These are phyloP conservation scores for Acipenser transmontanus DNA, from an alignment of 2,797 vertebrate species.

Conservation along the genomic window DNA sequence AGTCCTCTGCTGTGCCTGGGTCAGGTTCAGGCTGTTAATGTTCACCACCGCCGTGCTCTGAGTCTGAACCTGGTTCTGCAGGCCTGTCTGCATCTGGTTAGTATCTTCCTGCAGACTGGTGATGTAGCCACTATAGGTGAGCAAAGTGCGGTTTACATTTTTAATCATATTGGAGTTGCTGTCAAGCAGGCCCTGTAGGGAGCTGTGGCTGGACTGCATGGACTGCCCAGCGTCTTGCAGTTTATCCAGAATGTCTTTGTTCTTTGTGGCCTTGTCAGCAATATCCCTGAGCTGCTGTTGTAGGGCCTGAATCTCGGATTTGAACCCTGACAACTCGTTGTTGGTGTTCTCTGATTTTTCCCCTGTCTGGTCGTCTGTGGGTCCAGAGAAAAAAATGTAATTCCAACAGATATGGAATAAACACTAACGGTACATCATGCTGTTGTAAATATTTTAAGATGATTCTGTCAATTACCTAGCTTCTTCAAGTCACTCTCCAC, in stretches of 20 bases:
- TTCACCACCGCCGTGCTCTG: slow-evolving; percentile 72
- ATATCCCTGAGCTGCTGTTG: slow-evolving; percentile 79
- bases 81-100: slow-evolving; percentile 67
- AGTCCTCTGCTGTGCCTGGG: slow-evolving; percentile 80
- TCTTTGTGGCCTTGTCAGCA: slow-evolving; percentile 73
- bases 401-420: too few relatives aligned
- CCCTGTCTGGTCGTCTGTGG: slow-evolving; percentile 77
- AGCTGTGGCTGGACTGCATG: slow-evolving; percentile 73
- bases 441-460: too few relatives aligned
- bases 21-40: slow-evolving; percentile 82
- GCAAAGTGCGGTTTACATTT: slow-evolving; percentile 80
- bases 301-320: slow-evolving; percentile 75
- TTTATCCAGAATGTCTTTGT: slow-evolving; percentile 78
- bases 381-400: background rate
- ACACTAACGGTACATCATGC: too few relatives aligned
- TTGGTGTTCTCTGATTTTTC: slow-evolving; percentile 82
- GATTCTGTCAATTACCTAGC: slow-evolving; percentile 63
- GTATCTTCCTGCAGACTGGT: slow-evolving; percentile 78
- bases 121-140: slow-evolving; percentile 70
- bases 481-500: slow-evolving; percentile 85
- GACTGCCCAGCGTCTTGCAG: slow-evolving; percentile 70
- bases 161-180: slow-evolving; percentile 73
- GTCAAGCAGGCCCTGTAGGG: slow-evolving; percentile 73
- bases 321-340: slow-evolving; percentile 83
- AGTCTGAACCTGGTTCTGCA: slow-evolving; percentile 76